Conservation (phyloP, 2,113 vertebrate genomes). For the Proterorhinus semilunaris region DNA sequence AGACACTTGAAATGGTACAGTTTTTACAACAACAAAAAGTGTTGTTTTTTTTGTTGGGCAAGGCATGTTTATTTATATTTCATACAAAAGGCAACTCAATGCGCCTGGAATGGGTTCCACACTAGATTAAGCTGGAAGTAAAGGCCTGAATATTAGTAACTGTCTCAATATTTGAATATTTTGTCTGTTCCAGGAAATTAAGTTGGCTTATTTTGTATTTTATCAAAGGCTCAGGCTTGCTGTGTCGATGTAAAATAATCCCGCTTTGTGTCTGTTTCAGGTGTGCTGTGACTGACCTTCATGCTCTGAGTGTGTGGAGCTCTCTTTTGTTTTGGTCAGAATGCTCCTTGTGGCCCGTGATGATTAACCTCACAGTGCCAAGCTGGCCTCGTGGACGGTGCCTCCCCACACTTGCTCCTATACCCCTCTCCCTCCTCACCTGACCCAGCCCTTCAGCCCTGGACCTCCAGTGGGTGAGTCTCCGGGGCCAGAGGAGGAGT, state of each 20-base stretch:
- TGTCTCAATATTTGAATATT: too few species aligned
- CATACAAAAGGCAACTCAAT: too few species aligned
- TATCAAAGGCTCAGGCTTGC: not conserved
- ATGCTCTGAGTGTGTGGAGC: not conserved
- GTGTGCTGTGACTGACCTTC: slow-evolving; percentile 14
- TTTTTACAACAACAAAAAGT: not conserved
- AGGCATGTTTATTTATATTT: too few species aligned
- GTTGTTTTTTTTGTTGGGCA: too few species aligned
- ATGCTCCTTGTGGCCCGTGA: slow-evolving; percentile 55
- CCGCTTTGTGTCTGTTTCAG: slow-evolving; percentile 25
- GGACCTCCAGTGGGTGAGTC: slow-evolving; percentile 70
- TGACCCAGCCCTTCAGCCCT: slow-evolving; percentile 56
- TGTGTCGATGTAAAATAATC: not conserved
- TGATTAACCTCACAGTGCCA: slow-evolving; percentile 87
- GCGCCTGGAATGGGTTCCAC: too few species aligned
- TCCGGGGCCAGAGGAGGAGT: slow-evolving; percentile 82
- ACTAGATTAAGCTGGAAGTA: too few species aligned
- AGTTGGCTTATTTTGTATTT: not conserved
- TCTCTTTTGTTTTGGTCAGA: not conserved
- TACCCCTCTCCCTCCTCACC: slow-evolving; percentile 67
- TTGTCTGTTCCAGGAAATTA: too few species aligned
- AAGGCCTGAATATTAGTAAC: too few species aligned
- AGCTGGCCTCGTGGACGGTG: slow-evolving; percentile 89
- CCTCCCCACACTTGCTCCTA: slow-evolving; percentile 80
- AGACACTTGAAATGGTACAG: not conserved